Evolutionary conservation across 2,113 vertebrate genomes (phyloP).

Genomic region (Chionomys nivalis): DNA sequence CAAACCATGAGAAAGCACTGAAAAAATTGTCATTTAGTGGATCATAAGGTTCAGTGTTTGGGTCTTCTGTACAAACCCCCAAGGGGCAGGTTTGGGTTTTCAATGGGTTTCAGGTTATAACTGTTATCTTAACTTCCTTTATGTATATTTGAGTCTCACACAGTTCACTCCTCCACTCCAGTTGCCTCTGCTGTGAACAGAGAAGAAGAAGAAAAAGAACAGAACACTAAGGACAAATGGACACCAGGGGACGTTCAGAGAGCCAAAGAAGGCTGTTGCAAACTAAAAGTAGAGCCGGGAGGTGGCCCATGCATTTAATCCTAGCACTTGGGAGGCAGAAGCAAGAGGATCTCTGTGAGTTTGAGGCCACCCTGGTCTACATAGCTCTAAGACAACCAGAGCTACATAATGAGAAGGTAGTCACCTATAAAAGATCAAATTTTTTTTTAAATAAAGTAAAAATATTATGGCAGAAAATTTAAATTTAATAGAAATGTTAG

Average conservation of each 20-base stretch:
- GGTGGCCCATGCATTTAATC: not conserved
- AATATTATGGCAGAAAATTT: not conserved
- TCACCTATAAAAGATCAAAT: too few species aligned
- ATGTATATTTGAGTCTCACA: not conserved
- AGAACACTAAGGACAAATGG: not conserved
- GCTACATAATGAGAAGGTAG: not conserved
- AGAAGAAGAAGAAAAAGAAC: not conserved
- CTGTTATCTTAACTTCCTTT: not conserved
- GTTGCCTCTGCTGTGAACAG: not conserved
- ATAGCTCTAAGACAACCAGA: not conserved
- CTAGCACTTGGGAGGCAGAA: not conserved
- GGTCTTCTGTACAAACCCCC: not conserved
- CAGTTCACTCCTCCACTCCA: not conserved
- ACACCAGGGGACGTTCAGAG: not conserved
- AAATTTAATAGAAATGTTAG: not conserved
- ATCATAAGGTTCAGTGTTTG: not conserved
- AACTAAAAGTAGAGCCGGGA: not conserved
- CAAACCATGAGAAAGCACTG: not conserved
- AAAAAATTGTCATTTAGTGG: not conserved
- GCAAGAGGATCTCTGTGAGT: not conserved
- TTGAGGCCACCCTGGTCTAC: not conserved
- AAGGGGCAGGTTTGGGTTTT: not conserved
- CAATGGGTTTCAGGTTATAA: not conserved
- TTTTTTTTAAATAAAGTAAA: not conserved
- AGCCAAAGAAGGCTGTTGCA: not conserved